Conservation (phyloP, 2,797 vertebrate species). For the Mus caroli region DNA sequence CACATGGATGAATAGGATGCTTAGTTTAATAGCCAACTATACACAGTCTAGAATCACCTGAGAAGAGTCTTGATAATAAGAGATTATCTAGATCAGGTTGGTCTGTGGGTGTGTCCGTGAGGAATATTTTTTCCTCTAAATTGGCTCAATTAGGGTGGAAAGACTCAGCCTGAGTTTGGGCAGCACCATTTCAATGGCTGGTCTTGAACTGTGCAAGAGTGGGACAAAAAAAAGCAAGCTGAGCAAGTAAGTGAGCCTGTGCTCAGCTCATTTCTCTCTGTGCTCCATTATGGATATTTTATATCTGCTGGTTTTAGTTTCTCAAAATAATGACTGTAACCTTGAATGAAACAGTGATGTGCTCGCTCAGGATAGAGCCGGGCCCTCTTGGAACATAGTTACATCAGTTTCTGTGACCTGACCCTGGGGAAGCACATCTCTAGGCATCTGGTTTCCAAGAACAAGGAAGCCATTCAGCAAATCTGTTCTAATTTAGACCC, state of each 20-base stretch:
- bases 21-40: not conserved
- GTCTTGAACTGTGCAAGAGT: not conserved
- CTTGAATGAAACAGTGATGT: not conserved
- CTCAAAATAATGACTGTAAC: not conserved
- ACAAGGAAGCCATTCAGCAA: not conserved
- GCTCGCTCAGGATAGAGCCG: not conserved
- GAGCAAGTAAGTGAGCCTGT: not conserved
- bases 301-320: not conserved
- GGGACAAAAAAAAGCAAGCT: no score
- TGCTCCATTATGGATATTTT: not conserved
- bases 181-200: no score
- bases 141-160: not conserved
- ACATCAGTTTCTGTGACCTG: not conserved
- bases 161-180: not conserved
- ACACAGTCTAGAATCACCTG: not conserved
- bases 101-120: not conserved
- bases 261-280: not conserved
- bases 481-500: not conserved
- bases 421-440: not conserved
- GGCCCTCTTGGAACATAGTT: not conserved
- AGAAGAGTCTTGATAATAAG: not conserved
- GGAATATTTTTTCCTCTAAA: not conserved
- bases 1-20: no score
- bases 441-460: not conserved
- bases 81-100: not conserved